Base-by-base conservation (phyloP, 2,797 vertebrate genomes). In the Hapalemur alaotrensis region DNA sequence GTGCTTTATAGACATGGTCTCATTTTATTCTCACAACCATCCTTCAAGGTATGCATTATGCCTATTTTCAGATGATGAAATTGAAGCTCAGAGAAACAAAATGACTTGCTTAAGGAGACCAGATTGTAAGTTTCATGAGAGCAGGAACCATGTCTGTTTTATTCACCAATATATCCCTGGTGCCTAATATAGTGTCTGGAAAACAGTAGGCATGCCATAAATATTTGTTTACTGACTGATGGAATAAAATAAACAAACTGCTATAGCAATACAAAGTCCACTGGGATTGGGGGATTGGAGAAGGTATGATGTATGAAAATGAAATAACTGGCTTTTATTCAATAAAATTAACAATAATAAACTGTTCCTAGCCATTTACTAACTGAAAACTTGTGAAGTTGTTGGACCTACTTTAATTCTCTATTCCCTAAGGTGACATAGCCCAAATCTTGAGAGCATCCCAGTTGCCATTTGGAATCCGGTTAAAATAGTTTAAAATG, bases 101-200 rank as follows among this genome's bases (percentile, higher is more conserved):
- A 96, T 63, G 30, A 50, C n/a, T 69, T 92, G n/a, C 69, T 95
- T 93, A 76, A 84, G 52, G 12, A 96, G 30, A 88, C n/a, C 25
- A 48, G 30, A 95, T 50, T 22, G 11, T 72, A 95, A 61, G 54
- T 92, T 73, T 76, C n/a, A 76, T 46, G 41, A 92, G 50, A 76
- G 50, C 63, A 78, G 17, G 32, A 61, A 38, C 28, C 61, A 57
- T 43, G 43, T 91, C 35, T 90, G 28, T 76, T 76, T 94, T 81
- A 80, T 73, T 89, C 63, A 88, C 32, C 46, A 88, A 75, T 70
- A 82, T 72, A 91, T 63, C 38, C 41, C 22, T 1, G 1, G 35
- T 76, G 11, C 57, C 32, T 70, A 86, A 78, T 46, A 78, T 52
- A 79, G 41, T 70, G 59, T 80, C 63, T 90, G 72, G 38, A 89